Evolutionary conservation across 2,797 vertebrate species (phyloP), one percentile per base, ranked within the genome.

Genomic region (Aulostomus chinensis): DNA sequence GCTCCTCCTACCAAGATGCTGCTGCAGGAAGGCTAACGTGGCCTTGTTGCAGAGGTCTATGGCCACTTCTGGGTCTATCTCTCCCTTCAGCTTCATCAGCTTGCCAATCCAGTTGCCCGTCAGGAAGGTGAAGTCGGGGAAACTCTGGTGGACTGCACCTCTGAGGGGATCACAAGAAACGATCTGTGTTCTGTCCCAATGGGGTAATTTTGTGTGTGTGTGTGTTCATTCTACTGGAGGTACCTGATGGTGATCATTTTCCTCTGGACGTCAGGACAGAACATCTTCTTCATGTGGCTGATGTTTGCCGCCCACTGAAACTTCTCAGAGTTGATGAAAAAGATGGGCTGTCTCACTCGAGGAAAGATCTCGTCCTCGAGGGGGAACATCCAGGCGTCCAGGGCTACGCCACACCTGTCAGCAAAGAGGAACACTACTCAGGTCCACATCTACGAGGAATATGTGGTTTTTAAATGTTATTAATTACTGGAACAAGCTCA

Each of bases 211-310:
- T 1, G 7, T n/a, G 26, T 8, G 1, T 2, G 9, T 18, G 11
- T 20, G 3, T 30, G 7, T 8, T 42, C 11, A 7, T 40, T 7
- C n/a, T 3, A n/a, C n/a, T n/a, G n/a, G n/a, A n/a, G n/a, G 0
- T 73, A 98, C 96, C 81, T 94, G 83, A 99, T 95, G 1, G 96
- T 96, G 75, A 99, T 96, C 94, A 97, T 99, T 80, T 98, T 98
- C 70, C 95, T 93, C 76, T 93, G 91, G 34, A 86, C 83, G 24
- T 77, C 82, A 1, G 80, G 73, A 0, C 85, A 91, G 41, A 90
- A 87, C 41, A 95, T 86, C 63, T 92, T 92, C 85, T 74, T 93
- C 83, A 98, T 97, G 60, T 91, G 89, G 11, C 78, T 73, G 43
- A 97, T 91, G 72, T 96, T 97, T 0, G 80, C 84, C 2, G 83